Evolutionary conservation across 2,888 invertebrate genomes (phyloP).

Genomic region (Boloria selene): DNA sequence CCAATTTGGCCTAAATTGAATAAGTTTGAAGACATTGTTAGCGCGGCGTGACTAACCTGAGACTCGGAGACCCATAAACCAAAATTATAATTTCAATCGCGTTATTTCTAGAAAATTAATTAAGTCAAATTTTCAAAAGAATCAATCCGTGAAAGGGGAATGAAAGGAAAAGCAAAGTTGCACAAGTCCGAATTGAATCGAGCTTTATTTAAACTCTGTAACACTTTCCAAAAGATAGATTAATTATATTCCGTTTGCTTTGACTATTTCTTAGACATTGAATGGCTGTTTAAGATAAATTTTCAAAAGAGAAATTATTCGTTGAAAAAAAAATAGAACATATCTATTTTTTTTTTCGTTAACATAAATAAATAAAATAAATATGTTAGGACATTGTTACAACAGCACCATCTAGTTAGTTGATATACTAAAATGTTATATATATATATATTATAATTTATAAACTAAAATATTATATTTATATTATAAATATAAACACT

Average conservation of each 20-base stretch:
- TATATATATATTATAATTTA: no score
- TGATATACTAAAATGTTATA: no score
- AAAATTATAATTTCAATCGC: conserved; percentile 60
- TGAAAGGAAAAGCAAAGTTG: conserved; percentile 30
- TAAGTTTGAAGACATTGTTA: conserved; percentile 61
- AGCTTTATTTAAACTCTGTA: conserved; percentile 24
- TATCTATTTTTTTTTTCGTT: no score
- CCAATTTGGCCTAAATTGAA: conserved; percentile 58
- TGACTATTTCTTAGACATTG: conserved; percentile 10
- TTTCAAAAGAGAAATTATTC: neutral
- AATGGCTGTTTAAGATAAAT: neutral
- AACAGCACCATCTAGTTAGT: no score
- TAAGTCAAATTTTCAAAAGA: conserved; percentile 40
- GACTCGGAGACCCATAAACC: conserved; percentile 48
- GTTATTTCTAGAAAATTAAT: conserved; percentile 42
- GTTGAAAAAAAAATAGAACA: no score
- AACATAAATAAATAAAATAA: neutral
- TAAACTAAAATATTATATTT: no score
- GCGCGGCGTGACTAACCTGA: conserved; percentile 47
- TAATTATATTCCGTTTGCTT: conserved; percentile 21
- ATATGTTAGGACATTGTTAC: no score
- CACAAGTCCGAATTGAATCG: conserved; percentile 27
- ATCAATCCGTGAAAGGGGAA: conserved; percentile 34
- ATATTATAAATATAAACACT: no score
- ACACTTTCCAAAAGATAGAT: conserved; percentile 19